These are phyloP conservation scores for Dunckerocampus dactyliophorus DNA, from an alignment of 2,113 vertebrate species.

Conservation along the genomic window DNA sequence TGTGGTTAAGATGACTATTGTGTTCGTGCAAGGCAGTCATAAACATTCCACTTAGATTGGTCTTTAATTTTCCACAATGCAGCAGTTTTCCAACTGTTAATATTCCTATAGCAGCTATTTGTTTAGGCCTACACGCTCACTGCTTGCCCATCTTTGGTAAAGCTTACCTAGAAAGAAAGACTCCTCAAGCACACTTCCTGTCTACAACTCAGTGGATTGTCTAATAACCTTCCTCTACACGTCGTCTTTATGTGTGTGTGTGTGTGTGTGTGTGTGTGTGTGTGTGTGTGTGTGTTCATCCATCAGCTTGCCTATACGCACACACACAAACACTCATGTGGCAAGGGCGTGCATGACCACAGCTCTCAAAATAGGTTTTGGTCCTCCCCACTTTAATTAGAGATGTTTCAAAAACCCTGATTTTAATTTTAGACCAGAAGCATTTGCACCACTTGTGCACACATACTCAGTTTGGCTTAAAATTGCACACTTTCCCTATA, in stretches of 20 bases:
- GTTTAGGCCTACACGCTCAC: constrained; percentile 43
- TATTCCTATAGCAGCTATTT: constrained; percentile 38
- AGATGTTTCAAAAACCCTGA: constrained; percentile 76
- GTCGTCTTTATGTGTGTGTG: constrained; percentile 7
- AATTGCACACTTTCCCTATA: constrained; percentile 55
- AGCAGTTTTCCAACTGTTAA: constrained; percentile 39
- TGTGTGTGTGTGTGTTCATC: constrained; percentile 13
- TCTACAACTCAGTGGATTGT: constrained; percentile 27
- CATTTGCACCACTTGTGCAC: constrained; percentile 51
- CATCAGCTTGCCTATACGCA: constrained; percentile 30
- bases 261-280: constrained; percentile 20
- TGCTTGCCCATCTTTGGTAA: constrained; percentile 29
- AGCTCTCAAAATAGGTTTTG: constrained; percentile 71
- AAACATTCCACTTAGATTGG: constrained; percentile 45
- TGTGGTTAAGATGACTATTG: constrained; percentile 59
- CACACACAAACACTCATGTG: constrained; percentile 38
- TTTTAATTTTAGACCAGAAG: constrained; percentile 79
- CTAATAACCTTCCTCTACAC: constrained; percentile 28
- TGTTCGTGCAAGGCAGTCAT: constrained; percentile 42
- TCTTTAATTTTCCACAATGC: constrained; percentile 41
- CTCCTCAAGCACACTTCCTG: constrained; percentile 20
- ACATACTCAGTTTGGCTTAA: constrained; percentile 27
- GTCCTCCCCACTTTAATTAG: constrained; percentile 77
- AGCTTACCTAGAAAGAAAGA: constrained; percentile 19
- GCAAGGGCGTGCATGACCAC: constrained; percentile 72